Base-by-base conservation (phyloP, 2,113 vertebrate genomes). In the Clarias batrachus region DNA sequence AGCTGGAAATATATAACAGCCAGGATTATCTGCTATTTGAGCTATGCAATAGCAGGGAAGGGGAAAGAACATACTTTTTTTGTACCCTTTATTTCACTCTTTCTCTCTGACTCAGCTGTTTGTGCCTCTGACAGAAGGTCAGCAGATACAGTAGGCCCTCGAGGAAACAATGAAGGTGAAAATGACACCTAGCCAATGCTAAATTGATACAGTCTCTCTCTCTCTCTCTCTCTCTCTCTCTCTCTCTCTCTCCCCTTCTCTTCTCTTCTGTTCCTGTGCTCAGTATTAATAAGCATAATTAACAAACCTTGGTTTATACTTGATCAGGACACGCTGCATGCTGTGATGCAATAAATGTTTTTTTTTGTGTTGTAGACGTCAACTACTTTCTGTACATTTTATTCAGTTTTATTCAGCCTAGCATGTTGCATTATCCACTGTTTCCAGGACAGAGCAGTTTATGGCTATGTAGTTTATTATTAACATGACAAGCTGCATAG, bases 141-240 rank as follows among this genome's bases (percentile, higher is more conserved):
- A 92, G 90, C 87, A 85, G 89, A 90, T 89, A 83, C 90, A 84
- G 85, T 3, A 63, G 21, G 68, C 87, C 86, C 91, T 82, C 21
- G 68, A 89, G 90, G 79, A 83, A 79, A 81, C 73, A 73, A 25
- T 41, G 92, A 94, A 93, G 94, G 93, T 93, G 92, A 94, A 87
- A 89, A 87, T 85, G 91, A 91, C 85, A 89, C 82, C 57, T 81
- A 73, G 37, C 56, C 73, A 85, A 21, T 30, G 25, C 57, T 77
- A 54, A 33, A 80, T 33, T 33, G 56, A 59, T 80, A 84, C 23
- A 84, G 30, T 3, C 54, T 41, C 19, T 12, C 10, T 41, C 19
- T 71, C 30, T 41, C 68, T 41, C 21, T 19, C 19, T 71, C 30
- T 41, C 68, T 41, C 21, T 19, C 48, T 33, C 19, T 66, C 48